Evolutionary conservation across 2,888 invertebrate genomes (phyloP), one percentile per base, ranked within the genome.

Genomic region (Nysson spinosus): DNA sequence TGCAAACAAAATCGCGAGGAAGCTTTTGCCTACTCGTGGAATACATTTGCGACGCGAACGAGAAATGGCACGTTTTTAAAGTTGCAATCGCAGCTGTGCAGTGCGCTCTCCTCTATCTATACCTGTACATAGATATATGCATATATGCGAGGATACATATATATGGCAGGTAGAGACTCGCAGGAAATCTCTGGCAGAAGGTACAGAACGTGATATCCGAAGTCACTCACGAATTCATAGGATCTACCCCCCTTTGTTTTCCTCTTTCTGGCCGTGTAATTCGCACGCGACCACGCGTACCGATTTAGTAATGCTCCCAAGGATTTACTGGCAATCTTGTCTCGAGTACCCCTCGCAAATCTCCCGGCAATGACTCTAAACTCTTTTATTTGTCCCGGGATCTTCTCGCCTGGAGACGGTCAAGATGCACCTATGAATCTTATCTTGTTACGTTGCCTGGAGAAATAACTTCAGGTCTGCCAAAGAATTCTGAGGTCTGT

Each of bases 191-290:
- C 69, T 56, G 57, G 54, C 72, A 69, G 72, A 63, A 57, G 65
- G 57, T 54, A 50, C 57, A 52, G 46, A 56, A 76, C 74, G 73
- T 75, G 75, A 72, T 72, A 75, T 72, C 69, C 73, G 57, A 58
- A 76, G 76, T 76, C 76, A 62, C 75, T 75, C 75, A 75, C 72
- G 69, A 75, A 75, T 75, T 75, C 75, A 75, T 75, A 66, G 74
- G 76, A 75, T 49, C 60, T 42, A 40, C 52, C 46, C 44, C 52
- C 51, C 57, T 70, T 67, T 62, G 57, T 66, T 65, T 54, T 52
- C 66, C 62, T 55, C 61, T 61, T 49, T 51, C 52, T 26, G 51
- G 35, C 42, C 42, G 28, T 63, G 63, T 67, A 71, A 70, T 63
- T 57, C 58, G 43, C 47, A 56, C 71, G 65, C 71, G 54, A 26